Conservation (phyloP, 2,888 invertebrate genomes). For the Cenopis cana region DNA sequence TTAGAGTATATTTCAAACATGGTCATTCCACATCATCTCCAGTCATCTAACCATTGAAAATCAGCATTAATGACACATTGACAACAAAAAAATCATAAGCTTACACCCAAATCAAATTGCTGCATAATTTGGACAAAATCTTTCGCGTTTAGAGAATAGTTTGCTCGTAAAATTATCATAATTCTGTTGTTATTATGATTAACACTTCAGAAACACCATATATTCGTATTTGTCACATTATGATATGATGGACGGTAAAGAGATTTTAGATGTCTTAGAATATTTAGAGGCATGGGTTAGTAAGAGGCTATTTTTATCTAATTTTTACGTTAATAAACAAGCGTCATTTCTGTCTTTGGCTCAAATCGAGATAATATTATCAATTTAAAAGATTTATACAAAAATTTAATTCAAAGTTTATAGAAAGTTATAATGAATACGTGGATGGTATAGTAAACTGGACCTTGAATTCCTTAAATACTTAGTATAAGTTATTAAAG, state of each 20-base stretch:
- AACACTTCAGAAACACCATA: constrained; percentile 26
- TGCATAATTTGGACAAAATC: constrained; percentile 24
- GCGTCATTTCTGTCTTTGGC: not conserved
- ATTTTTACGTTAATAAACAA: too few species aligned
- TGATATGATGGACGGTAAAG: constrained; percentile 25
- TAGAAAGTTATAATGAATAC: too few species aligned
- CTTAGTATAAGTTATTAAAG: too few species aligned
- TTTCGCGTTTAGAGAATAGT: constrained; percentile 16
- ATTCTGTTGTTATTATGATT: constrained; percentile 44
- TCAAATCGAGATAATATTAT: too few species aligned
- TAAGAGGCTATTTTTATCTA: too few species aligned
- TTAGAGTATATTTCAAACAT: not conserved
- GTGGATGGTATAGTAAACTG: too few species aligned
- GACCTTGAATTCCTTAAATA: too few species aligned
- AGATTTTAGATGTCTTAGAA: not conserved
- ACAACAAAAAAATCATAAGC: not conserved
- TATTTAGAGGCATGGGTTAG: too few species aligned
- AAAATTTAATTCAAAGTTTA: too few species aligned
- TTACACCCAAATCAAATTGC: constrained; percentile 5
- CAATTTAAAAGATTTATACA: too few species aligned
- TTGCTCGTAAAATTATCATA: constrained; percentile 43
- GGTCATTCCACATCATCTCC: not conserved
- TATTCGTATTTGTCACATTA: constrained; percentile 34
- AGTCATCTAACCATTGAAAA: not conserved
- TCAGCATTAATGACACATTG: not conserved